Percentiles rank a stretch among this genome's conserved stretches.
Evolutionary conservation across 1,140 invertebrate species (phyloP).

Genomic region (Micrasema longulum): DNA sequence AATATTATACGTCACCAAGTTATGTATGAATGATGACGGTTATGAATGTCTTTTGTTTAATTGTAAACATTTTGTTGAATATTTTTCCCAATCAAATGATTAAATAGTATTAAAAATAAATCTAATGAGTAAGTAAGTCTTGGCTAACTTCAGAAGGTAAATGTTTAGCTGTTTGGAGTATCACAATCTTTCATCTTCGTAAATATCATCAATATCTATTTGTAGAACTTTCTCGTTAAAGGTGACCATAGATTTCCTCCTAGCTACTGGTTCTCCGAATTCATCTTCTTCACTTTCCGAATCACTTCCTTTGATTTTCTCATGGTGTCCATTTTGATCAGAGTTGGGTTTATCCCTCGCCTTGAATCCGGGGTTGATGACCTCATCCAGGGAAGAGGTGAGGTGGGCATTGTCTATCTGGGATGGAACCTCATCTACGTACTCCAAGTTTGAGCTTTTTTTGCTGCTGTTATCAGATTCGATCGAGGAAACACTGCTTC

Average conservation of each 20-base stretch:
- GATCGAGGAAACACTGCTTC: not conserved
- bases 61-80: too few relatives aligned
- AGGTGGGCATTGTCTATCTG: not conserved
- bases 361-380: not conserved
- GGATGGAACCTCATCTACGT: not conserved
- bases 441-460: not conserved
- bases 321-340: not conserved
- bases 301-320: not conserved
- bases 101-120: too few relatives aligned
- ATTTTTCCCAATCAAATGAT: too few relatives aligned
- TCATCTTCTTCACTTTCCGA: slow-evolving; percentile 39
- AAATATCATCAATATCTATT: slow-evolving; percentile 54
- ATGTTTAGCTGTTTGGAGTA: not conserved
- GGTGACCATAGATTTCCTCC: slow-evolving; percentile 48
- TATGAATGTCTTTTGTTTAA: too few relatives aligned
- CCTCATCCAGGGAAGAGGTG: not conserved
- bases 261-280: slow-evolving; percentile 31
- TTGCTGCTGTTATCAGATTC: not conserved
- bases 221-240: slow-evolving; percentile 58
- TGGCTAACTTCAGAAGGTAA: too few relatives aligned
- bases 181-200: slow-evolving; percentile 54
- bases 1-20: too few relatives aligned
- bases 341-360: not conserved
- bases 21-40: too few relatives aligned
- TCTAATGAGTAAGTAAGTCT: too few relatives aligned